Conservation (phyloP, 2,888 invertebrate genomes). For the Eupithecia abbreviata region DNA sequence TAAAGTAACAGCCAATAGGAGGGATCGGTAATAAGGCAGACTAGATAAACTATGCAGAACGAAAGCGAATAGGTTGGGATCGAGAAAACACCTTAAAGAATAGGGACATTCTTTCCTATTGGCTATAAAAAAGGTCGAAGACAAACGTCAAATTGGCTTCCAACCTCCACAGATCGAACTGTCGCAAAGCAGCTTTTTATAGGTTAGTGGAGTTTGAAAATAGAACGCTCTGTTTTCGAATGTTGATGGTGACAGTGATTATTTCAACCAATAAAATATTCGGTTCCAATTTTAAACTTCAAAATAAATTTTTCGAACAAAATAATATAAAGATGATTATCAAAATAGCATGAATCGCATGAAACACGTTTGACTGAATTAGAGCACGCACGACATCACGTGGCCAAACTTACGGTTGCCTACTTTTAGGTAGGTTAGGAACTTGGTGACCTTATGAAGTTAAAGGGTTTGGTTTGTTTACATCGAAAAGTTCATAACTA, state of each 20-base stretch:
- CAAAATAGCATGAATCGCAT: neutral
- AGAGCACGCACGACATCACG: constrained; percentile 14
- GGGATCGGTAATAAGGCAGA: neutral
- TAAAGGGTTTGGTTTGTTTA: constrained; percentile 24
- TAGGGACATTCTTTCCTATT: constrained; percentile 51
- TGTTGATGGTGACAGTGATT: neutral
- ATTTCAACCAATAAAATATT: neutral
- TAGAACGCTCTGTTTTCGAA: constrained; percentile 8
- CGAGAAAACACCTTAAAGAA: constrained; percentile 27
- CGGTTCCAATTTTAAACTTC: neutral
- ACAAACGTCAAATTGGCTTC: constrained; percentile 60
- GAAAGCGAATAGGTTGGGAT: constrained; percentile 18
- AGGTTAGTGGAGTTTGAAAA: constrained; percentile 8
- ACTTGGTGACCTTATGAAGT: constrained; percentile 27
- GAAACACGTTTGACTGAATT: neutral
- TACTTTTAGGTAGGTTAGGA: constrained; percentile 1
- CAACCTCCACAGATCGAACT: constrained; percentile 66
- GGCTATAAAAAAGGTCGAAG: constrained; percentile 68
- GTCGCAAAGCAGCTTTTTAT: constrained; percentile 49
- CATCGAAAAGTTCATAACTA: constrained; percentile 21
- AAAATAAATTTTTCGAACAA: neutral
- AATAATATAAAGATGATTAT: neutral
- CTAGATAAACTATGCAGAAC: constrained; percentile 29
- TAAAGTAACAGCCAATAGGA: neutral
- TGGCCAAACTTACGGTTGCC: constrained; percentile 9